Evolutionary conservation across 2,888 invertebrate species (phyloP), one percentile per base, ranked within the genome.

Genomic region (Diarsia rubi): DNA sequence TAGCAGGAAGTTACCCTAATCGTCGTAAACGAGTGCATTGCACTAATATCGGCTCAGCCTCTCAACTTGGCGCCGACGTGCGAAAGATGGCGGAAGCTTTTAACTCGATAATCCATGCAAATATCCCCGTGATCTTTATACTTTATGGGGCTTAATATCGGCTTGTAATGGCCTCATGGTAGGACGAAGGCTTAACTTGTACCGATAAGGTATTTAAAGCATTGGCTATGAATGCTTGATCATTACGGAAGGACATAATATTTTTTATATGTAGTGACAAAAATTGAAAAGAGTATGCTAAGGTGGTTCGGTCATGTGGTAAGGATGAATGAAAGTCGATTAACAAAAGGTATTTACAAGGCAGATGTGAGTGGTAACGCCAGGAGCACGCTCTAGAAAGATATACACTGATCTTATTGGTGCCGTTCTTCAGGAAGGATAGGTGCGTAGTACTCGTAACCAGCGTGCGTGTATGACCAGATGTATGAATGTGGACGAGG

Each of bases 11-110:
- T 59, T 66, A 47, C 84, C 64, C 24, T 31, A 60, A 60, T 69
- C 52, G 69, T 75, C 57, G 64, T 44, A 44, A 70, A 64, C 42
- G 59, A 74, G 69, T 64, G 69, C 81, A 70, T 12, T 59, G 81
- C 42, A 31, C 66, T 49, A 64, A 59, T 84, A 84, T 70, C 81
- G 49, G 44, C 44, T 59, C 0, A 14, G 49, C 54, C 45, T n/a
- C 62, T 62, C n/a, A 62, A 42, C 59, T 9, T 60, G 73, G 65
- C 74, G 76, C 60, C 69, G 47, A 70, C 69, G 49, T 79, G 54
- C 76, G n/a, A 27, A 75, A 63, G 54, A 72, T 73, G 68, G 69
- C 85, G 82, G 78, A 82, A 82, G 85, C 82, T 82, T 85, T 82
- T 85, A 83, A 64, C 64, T n/a, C n/a, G 66, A 65, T 70, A 70